Base-by-base conservation (phyloP, 1,140 invertebrate species). In the Mactra quadrangularis region DNA sequence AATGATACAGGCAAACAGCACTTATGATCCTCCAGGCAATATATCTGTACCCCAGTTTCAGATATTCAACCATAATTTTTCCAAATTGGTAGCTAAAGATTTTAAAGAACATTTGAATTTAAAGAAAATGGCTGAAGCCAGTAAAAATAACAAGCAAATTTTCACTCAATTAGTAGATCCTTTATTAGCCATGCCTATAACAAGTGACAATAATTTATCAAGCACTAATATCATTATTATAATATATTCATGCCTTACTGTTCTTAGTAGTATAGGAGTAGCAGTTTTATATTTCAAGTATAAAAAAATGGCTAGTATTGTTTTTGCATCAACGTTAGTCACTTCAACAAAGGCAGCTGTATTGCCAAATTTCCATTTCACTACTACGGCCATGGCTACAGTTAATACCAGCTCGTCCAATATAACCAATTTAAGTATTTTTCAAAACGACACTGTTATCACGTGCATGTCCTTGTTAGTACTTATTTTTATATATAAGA, bases 141-240 rank as follows among this genome's bases (percentile, higher is more conserved):
- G 11, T 11, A 29, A 38, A 22, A 25, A 15, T 15, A 62, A 62
- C 4, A 62, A 38, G 38, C 19, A 3, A 6, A 35, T 62, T 7
- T 62, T 35, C 33, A 62, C 59, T 35, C 38, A 29, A 35, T 25
- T 62, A 62, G 59, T 35, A 27, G 59, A 62, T 19, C 59, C 59
- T 3, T 38, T 62, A 62, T 38, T 62, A 19, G 59, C 59, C 4
- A 11, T 35, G 33, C 13, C 2, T n/a, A 38, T 35, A 35, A 22
- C 33, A 35, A 1, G 31, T 35, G 59, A 62, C 15, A 3, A 3
- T 11, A 22, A 29, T 3, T 62, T 62, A 29, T 25, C 59, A 13
- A 22, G 15, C 19, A 25, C 25, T 17, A 35, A 19, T 35, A 25
- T 62, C 2, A 7, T 62, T 38, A 11, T 19, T 9, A 19, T 25